These are phyloP conservation scores for Netelia virgata DNA, from an alignment of 2,888 invertebrate species.

Conservation along the genomic window DNA sequence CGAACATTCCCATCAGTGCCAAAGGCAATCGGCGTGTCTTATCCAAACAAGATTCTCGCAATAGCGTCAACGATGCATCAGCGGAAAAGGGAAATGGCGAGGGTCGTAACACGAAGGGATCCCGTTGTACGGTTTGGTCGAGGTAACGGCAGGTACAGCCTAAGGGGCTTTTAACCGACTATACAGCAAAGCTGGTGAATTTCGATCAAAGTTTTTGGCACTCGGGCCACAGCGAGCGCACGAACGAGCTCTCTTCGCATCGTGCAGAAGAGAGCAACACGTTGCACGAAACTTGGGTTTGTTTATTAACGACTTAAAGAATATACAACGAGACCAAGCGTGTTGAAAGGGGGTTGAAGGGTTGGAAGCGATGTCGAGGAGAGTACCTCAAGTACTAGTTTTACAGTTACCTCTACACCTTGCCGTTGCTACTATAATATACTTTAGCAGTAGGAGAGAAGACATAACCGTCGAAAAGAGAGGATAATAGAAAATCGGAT, in stretches of 20 bases:
- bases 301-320: constrained; percentile 68
- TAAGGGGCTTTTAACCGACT: constrained; percentile 23
- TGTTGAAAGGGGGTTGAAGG: constrained; percentile 9
- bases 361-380: constrained; percentile 22
- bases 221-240: constrained; percentile 48
- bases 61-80: background rate
- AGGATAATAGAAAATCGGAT: background rate
- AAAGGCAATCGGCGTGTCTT: constrained; percentile 1
- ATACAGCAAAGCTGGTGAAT: constrained; percentile 52
- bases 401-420: background rate
- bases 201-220: constrained; percentile 68
- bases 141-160: constrained; percentile 7
- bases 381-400: constrained; percentile 13
- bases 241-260: background rate
- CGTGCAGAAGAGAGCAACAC: constrained; percentile 67
- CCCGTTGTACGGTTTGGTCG: background rate
- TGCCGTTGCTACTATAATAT: background rate
- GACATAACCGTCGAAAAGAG: background rate
- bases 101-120: constrained; percentile 3
- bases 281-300: constrained; percentile 71
- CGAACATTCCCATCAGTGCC: background rate
- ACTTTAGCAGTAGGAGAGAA: background rate
- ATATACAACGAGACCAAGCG: constrained; percentile 19
- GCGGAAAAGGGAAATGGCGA: background rate
- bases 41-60: constrained; percentile 19